Evolutionary conservation across 2,888 invertebrate species (phyloP), one percentile per base, ranked within the genome.

Genomic region (Alviniconcha strummeri): DNA sequence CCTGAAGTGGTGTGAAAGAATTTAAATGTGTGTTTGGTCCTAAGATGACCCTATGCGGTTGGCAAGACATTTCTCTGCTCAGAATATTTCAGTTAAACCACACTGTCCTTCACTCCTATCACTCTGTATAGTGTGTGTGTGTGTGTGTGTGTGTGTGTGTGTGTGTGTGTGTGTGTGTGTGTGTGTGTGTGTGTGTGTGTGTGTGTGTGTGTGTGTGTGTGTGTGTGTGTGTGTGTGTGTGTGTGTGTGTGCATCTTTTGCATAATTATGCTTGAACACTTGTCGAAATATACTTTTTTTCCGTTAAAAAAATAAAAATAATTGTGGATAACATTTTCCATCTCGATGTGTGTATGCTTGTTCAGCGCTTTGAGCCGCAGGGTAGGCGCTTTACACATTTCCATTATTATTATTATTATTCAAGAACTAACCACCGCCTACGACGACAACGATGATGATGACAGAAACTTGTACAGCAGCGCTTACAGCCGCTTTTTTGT

Each of bases 161-260:
- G 72, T 15, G 72, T 9, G 72, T 15, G 71, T 72, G 72, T 72
- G 72, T 72, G 72, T 72, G 72, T 7, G 72, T 7, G 72, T 72
- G 72, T 71, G 71, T 71, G 71, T 71, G 71, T 71, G 71, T 71
- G 71, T 71, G 71, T 71, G 71, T 71, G 71, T 71, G 71, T 71
- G 71, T 71, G 71, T 19, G 71, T 19, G 71, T 8, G 71, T 19
- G 69, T 69, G 8, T 9, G 5, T 69, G 69, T 9, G 17, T 69
- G 69, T 69, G 69, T 69, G 69, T 69, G 69, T 69, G 69, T 69
- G 69, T 69, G 69, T 69, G 69, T 6, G 69, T 69, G 69, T 6
- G 69, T 69, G 69, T 17, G 69, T 69, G 69, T 69, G 69, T 17
- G 69, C n/a, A 17, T 69, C 17, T 17, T n/a, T n/a, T n/a, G n/a